Base-by-base conservation (phyloP, 2,888 invertebrate genomes). In the Acanthopleura granulata region DNA sequence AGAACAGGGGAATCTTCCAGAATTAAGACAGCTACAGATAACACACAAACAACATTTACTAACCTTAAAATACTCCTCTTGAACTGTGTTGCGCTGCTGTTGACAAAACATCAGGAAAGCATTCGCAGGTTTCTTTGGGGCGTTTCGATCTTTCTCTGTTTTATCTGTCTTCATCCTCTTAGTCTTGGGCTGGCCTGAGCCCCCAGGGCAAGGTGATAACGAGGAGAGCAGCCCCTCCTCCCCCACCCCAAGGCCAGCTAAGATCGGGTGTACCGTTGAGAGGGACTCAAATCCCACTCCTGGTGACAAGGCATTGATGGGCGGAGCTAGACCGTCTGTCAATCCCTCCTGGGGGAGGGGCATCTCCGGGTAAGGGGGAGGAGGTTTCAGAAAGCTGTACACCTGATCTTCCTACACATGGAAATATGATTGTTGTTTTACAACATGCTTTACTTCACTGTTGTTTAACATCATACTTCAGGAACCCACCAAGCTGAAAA, bases 51-150 rank as follows among this genome's bases (percentile, higher is more conserved):
- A 40, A 40, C 6, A 57, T 57, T 22, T 49, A 76, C 76, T 16
- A 51, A 87, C 88, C 85, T 86, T 83, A 49, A 82, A 81, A 79
- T 85, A 88, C 49, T 85, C 84, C 66, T 87, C 87, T 72, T 85
- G 85, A 29, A 88, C 80, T 30, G 77, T 73, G 9, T 83, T 77
- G 62, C 84, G 81, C 62, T 86, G 84, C 61, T 87, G 85, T 66
- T 87, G 85, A 80, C 86, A 86, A 75, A 87, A 88, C 83, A 87
- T 83, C 22, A 86, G 77, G 75, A 87, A 89, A 40, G 87, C 87
- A 83, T 87, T 88, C 16, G 84, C 84, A 11, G 86, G 87, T 73
- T 85, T 85, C 78, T 85, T 85, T 0, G 85, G 85, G n/a, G 85
- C 82, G 62, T 84, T 83, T 11, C 78, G 78, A 72, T 82, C 82